Percentiles rank a stretch among this genome's conserved stretches.
phyloP scores from a whole-genome alignment of 2,797 vertebrate species.

The Poeciliopsis presidionis region DNA sequence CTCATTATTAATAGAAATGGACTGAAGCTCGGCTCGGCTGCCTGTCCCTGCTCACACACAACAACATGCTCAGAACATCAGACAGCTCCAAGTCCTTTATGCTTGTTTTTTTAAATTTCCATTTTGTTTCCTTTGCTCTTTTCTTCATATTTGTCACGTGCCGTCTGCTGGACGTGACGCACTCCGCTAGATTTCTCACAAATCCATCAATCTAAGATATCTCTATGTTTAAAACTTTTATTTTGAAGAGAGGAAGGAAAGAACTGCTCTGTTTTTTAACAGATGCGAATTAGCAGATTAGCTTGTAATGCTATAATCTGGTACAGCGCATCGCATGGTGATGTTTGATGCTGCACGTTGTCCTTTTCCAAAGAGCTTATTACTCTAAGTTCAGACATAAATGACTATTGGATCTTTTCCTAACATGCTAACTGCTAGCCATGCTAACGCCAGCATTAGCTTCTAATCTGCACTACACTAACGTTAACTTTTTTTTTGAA shows the following conservation, averaged over 20 bases:
- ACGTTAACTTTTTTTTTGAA: background rate
- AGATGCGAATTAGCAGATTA: too few species aligned
- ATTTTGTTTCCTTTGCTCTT: background rate
- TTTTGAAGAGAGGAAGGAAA: background rate
- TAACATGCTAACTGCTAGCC: background rate
- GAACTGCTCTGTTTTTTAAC: too few species aligned
- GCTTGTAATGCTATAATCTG: too few species aligned
- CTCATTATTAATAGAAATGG: constrained; percentile 78
- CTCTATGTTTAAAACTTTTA: background rate
- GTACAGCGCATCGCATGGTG: too few species aligned
- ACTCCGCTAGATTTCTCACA: background rate
- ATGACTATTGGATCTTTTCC: background rate
- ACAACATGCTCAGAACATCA: constrained; percentile 52
- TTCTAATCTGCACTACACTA: background rate
- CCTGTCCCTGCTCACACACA: constrained; percentile 56
- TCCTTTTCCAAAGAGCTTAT: background rate
- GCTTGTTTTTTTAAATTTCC: background rate
- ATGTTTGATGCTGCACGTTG: too few species aligned
- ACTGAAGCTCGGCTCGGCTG: constrained; percentile 64
- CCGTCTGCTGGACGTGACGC: background rate
- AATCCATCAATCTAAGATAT: background rate
- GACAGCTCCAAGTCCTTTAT: constrained; percentile 36
- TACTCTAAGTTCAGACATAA: background rate
- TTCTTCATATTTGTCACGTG: background rate
- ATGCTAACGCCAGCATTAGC: background rate